Evolutionary conservation across 2,888 invertebrate species (phyloP).

Genomic region (Ormyrus labotus): DNA sequence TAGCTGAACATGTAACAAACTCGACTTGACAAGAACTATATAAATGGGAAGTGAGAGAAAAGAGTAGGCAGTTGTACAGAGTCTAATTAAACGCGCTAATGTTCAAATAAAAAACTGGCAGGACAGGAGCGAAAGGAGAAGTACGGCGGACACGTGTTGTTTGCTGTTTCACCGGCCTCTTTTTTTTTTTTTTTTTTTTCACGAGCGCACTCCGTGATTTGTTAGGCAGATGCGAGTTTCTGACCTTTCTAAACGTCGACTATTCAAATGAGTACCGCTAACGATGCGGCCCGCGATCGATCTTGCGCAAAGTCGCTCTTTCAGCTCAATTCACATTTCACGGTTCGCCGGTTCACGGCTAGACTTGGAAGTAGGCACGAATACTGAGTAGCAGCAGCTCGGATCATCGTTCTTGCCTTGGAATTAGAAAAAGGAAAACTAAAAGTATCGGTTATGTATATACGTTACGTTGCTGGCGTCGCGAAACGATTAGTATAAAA

Average conservation of each 20-base stretch:
- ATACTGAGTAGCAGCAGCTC: constrained; percentile 6
- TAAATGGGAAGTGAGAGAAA: constrained; percentile 1
- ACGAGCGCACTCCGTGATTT: constrained; percentile 39
- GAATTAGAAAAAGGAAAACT: constrained; percentile 28
- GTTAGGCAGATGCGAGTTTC: constrained; percentile 33
- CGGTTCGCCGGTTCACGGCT: not conserved
- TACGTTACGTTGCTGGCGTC: constrained; percentile 15
- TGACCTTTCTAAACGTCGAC: constrained; percentile 40
- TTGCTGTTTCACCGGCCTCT: not conserved
- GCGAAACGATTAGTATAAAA: constrained; percentile 50
- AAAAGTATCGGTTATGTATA: constrained; percentile 24
- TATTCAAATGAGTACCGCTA: constrained; percentile 46
- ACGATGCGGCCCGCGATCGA: not conserved
- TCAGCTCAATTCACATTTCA: no score
- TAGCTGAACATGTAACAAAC: not conserved
- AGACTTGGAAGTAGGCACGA: constrained; percentile 34
- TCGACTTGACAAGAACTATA: not conserved
- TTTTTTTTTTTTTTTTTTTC: not conserved
- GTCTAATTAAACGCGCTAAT: constrained; percentile 53
- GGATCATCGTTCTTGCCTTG: constrained; percentile 14
- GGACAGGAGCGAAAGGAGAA: not conserved
- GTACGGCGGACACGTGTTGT: constrained; percentile 42
- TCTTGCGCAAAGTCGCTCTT: no score
- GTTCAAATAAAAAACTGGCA: constrained; percentile 41
- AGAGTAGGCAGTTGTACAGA: constrained; percentile 40